Percentiles rank a stretch among this genome's conserved stretches.
These are phyloP conservation scores for Mythimna albipuncta DNA, from an alignment of 2,888 invertebrate species.

Conservation along the genomic window DNA sequence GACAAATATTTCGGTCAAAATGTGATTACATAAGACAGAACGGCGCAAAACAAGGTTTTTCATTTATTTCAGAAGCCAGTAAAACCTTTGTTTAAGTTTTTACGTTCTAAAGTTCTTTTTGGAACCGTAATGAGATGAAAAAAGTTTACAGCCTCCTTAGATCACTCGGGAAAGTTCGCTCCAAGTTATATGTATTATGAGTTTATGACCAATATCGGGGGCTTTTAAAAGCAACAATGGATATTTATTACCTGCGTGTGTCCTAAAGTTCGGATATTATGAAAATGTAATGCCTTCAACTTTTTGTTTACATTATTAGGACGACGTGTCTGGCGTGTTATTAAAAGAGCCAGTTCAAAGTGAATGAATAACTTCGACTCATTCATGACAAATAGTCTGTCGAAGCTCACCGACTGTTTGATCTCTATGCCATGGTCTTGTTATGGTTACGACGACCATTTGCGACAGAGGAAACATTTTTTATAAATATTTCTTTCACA, in stretches of 20 bases:
- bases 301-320: slow-evolving; percentile 6
- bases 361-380: slow-evolving; percentile 3
- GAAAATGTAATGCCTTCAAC: slow-evolving; percentile 12
- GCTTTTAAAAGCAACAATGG: slow-evolving; percentile 32
- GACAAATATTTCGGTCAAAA: slow-evolving; percentile 42
- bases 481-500: slow-evolving; percentile 51
- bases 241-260: slow-evolving; percentile 40
- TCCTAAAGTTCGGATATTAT: slow-evolving; percentile 35
- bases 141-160: slow-evolving; percentile 53
- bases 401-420: slow-evolving; percentile 36
- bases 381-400: slow-evolving; percentile 17
- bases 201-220: slow-evolving; percentile 49
- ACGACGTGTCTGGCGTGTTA: not conserved
- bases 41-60: slow-evolving; percentile 33
- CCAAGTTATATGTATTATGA: slow-evolving; percentile 47
- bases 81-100: slow-evolving; percentile 38
- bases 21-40: slow-evolving; percentile 44
- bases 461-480: slow-evolving; percentile 46
- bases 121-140: slow-evolving; percentile 61
- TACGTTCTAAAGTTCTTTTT: slow-evolving; percentile 36
- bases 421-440: slow-evolving; percentile 32
- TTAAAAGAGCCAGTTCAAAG: not conserved
- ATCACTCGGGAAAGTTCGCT: slow-evolving; percentile 32
- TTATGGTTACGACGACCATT: slow-evolving; percentile 34
- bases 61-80: slow-evolving; percentile 37